Conservation (phyloP, 2,888 invertebrate genomes). For the Zonitis immaculata region DNA sequence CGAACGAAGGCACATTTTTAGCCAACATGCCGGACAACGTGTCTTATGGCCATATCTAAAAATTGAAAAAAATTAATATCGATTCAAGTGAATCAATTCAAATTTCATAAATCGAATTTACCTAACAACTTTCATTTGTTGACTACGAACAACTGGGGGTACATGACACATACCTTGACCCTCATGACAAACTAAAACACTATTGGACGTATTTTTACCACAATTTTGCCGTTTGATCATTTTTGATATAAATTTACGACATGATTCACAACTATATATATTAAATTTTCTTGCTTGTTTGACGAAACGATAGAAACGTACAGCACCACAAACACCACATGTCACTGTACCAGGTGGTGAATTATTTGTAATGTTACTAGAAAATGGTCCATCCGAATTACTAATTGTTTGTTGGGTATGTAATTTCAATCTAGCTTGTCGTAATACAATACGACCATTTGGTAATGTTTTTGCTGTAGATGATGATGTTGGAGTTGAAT, state of each 20-base stretch:
- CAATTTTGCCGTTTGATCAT: slow-evolving; percentile 66
- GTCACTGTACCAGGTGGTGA: slow-evolving; percentile 62
- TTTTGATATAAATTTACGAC: slow-evolving; percentile 81
- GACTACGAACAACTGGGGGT: slow-evolving; percentile 65
- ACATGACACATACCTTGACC: slow-evolving; percentile 71
- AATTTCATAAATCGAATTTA: background rate
- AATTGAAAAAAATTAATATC: background rate
- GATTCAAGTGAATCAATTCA: too few species aligned
- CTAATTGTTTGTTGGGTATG: slow-evolving; percentile 48
- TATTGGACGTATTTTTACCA: slow-evolving; percentile 53
- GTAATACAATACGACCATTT: slow-evolving; percentile 63
- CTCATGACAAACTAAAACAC: slow-evolving; percentile 62
- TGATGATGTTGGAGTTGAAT: background rate
- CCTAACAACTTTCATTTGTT: slow-evolving; percentile 62
- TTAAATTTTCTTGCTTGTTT: slow-evolving; percentile 80
- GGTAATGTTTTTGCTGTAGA: slow-evolving; percentile 45
- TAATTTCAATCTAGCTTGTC: slow-evolving; percentile 64
- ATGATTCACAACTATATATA: slow-evolving; percentile 78
- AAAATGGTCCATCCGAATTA: slow-evolving; percentile 65
- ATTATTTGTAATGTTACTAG: slow-evolving; percentile 49
- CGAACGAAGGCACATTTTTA: slow-evolving; percentile 75
- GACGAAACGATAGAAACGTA: slow-evolving; percentile 69
- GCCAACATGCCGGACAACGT: slow-evolving; percentile 82
- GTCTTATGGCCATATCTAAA: slow-evolving; percentile 63
- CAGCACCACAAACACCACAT: slow-evolving; percentile 76